Evolutionary conservation across 2,888 invertebrate species (phyloP), one percentile per base, ranked within the genome.

Genomic region (Thecophora atra): DNA sequence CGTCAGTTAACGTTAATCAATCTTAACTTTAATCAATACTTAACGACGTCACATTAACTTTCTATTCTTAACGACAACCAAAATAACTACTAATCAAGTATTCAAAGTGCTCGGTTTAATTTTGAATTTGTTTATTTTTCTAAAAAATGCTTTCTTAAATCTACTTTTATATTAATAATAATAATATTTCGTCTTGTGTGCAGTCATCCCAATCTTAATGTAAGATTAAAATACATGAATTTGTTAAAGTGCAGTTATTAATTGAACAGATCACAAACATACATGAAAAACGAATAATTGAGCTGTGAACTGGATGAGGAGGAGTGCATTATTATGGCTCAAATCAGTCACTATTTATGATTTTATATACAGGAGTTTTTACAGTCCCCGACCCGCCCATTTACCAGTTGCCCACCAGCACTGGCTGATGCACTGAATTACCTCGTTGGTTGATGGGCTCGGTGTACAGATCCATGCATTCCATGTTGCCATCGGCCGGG

Each of bases 371-470:
- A 11, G n/a, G n/a, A 54, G 19, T 21, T 21, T 54, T 66, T 17
- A 24, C 56, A 56, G 30, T 19, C 66, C 8, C 24, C 8, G 24
- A 26, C 37, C 19, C 56, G 17, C 17, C 30, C 28, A 6, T 6
- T 68, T 26, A 21, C 8, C 42, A 68, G 37, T 19, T 11, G 21
- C 15, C 47, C 47, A n/a, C n/a, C n/a, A n/a, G 47, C 60, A 28
- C 13, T 28, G 13, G 15, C 52, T 70, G 63, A 52, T 52, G 63
- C 75, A 72, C 63, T 60, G 76, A 75, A 76, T 81, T 81, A 86
- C 85, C 82, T 80, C 77, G 80, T 67, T 81, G 78, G 73, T 81
- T 81, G 71, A 83, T 78, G 70, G 86, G 86, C 72, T 84, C 86
- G 11, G 82, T 78, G 73, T 86, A 86, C 54, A 82, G 72, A 52